These are phyloP conservation scores for Himalopsyche kuldschensis DNA, from an alignment of 2,888 invertebrate genomes.

Conservation along the genomic window DNA sequence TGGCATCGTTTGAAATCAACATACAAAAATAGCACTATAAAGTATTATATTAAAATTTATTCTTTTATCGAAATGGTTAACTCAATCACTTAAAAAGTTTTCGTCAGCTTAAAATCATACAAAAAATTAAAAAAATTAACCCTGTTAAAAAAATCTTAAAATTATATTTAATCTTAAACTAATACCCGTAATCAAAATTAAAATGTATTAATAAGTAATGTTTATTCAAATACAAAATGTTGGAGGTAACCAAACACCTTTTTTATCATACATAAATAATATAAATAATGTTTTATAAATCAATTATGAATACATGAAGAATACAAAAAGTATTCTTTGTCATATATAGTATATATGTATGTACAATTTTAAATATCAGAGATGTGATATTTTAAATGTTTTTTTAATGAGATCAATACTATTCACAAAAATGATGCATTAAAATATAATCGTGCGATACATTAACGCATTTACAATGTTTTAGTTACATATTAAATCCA, in stretches of 20 bases:
- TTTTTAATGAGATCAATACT: not conserved
- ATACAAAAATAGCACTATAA: constrained; percentile 17
- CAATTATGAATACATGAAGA: not conserved
- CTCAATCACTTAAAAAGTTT: not conserved
- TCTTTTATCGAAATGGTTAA: not conserved
- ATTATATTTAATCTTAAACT: constrained; percentile 47
- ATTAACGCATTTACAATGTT: not conserved
- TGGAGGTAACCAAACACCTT: constrained; percentile 23
- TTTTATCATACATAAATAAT: not conserved
- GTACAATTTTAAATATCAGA: not conserved
- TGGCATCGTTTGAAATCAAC: constrained; percentile 27
- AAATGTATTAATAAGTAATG: constrained; percentile 16
- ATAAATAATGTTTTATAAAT: not conserved
- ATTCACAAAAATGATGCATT: not conserved
- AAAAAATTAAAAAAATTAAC: constrained; percentile 17
- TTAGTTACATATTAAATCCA: not conserved
- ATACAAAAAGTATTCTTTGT: not conserved
- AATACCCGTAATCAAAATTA: constrained; percentile 61
- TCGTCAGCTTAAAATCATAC: not conserved
- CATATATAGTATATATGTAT: not conserved
- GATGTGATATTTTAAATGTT: not conserved
- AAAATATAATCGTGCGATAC: not conserved
- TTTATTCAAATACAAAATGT: not conserved
- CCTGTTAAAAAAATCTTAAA: constrained; percentile 29
- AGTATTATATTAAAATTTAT: not conserved